phyloP scores from a whole-genome alignment of 2,113 vertebrate genomes.

The Archocentrus centrarchus region DNA sequence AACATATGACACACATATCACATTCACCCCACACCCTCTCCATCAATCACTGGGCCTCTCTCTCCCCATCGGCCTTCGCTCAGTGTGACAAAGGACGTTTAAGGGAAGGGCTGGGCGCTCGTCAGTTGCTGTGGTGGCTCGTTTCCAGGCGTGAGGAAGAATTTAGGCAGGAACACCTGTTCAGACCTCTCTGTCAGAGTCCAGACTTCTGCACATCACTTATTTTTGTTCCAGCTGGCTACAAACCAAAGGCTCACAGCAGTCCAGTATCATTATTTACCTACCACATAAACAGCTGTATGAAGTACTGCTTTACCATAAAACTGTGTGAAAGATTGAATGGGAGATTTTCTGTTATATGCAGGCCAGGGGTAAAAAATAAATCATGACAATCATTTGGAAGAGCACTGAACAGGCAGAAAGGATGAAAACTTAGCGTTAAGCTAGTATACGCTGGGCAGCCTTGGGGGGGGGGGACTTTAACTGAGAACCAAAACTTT shows the following conservation, averaged over 20 bases:
- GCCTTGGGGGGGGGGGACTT: accelerated
- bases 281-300: too few relatives aligned
- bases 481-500: too few relatives aligned
- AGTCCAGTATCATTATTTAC: neutral
- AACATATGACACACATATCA: conserved; percentile 26
- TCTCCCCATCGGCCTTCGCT: neutral
- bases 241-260: neutral
- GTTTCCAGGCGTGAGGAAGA: conserved; percentile 31
- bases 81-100: neutral
- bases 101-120: neutral
- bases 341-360: too few relatives aligned
- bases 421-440: accelerated
- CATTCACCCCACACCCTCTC: conserved; percentile 34
- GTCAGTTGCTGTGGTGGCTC: conserved; percentile 47
- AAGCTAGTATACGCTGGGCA: accelerated
- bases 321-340: too few relatives aligned
- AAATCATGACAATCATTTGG: neutral
- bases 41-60: conserved; percentile 41
- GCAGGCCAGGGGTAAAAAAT: too few relatives aligned
- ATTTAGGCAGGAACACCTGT: conserved; percentile 42
- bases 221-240: conserved; percentile 16
- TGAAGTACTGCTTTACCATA: too few relatives aligned
- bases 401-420: neutral
- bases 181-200: neutral
- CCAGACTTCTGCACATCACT: neutral